These are phyloP conservation scores for Dasyornis broadbenti DNA, from an alignment of 2,113 vertebrate species.

Conservation along the genomic window DNA sequence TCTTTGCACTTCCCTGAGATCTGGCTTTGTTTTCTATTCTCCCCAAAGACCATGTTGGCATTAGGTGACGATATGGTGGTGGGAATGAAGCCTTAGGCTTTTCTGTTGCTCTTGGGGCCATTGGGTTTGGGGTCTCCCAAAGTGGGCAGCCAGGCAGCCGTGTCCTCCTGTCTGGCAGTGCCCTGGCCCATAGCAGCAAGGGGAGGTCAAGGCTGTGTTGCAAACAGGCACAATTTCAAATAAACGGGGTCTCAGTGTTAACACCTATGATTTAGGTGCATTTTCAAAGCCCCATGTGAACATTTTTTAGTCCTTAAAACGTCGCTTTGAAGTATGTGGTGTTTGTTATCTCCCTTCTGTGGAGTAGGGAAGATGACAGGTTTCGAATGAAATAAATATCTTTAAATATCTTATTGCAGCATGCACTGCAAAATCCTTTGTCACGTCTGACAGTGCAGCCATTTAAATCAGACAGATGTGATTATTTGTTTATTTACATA, in stretches of 20 bases:
- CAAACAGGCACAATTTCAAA: not conserved
- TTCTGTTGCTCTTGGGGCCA: fast-evolving
- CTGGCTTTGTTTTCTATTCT: not conserved
- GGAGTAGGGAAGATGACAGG: not conserved
- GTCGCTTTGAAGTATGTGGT: not conserved
- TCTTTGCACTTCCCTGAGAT: not conserved
- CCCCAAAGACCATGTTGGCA: fast-evolving
- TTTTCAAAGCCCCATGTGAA: not conserved
- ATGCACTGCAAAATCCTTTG: not conserved
- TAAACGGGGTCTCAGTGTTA: not conserved
- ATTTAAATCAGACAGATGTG: not conserved
- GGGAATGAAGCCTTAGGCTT: not conserved
- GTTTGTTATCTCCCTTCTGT: not conserved
- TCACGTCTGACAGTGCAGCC: not conserved
- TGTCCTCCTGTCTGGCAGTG: fast-evolving
- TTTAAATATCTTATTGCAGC: not conserved
- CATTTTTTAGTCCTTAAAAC: not conserved
- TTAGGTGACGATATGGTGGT: fast-evolving
- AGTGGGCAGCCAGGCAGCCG: not conserved
- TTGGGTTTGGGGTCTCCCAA: not conserved
- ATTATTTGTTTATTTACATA: not conserved
- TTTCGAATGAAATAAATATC: not conserved
- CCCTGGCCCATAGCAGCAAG: not conserved
- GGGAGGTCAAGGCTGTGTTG: not conserved
- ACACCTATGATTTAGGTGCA: not conserved